These are phyloP conservation scores for Mionectes macconnelli DNA, from an alignment of 2,113 vertebrate genomes.

Conservation along the genomic window DNA sequence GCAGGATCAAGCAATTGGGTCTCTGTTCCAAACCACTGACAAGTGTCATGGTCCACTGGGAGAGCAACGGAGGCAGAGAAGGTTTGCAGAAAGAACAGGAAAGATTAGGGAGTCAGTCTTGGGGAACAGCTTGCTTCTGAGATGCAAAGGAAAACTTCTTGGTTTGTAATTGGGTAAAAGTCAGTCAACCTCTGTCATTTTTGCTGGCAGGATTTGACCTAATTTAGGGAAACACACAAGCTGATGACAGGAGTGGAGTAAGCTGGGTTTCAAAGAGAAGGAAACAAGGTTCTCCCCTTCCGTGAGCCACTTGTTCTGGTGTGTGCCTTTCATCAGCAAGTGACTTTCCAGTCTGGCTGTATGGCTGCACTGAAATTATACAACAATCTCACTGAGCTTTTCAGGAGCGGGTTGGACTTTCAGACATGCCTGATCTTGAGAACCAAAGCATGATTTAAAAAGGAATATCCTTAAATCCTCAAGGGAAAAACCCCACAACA, in stretches of 20 bases:
- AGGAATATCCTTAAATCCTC: not conserved
- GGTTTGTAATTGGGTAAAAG: not conserved
- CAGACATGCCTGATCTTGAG: slow-evolving; percentile 1
- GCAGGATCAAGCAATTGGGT: not conserved
- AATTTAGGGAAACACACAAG: not conserved
- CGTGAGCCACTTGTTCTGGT: fast-evolving
- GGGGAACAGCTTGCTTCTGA: not conserved
- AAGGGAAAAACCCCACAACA: not conserved
- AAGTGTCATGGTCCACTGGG: not conserved
- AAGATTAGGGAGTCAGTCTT: not conserved
- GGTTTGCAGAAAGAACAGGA: not conserved
- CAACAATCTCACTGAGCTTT: slow-evolving; percentile 24
- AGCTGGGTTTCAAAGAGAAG: not conserved
- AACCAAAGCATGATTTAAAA: slow-evolving; percentile 31
- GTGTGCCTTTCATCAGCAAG: not conserved
- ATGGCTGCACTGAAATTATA: slow-evolving; percentile 9
- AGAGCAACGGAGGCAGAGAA: not conserved
- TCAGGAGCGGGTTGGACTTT: not conserved
- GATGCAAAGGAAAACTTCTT: not conserved
- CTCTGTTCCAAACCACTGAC: not conserved
- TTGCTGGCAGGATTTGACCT: not conserved
- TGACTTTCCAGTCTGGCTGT: not conserved
- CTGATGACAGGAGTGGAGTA: not conserved
- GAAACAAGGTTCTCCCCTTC: not conserved
- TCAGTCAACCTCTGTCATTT: not conserved